Evolutionary conservation across 2,113 vertebrate species (phyloP).

Genomic region (Erinaceus europaeus): DNA sequence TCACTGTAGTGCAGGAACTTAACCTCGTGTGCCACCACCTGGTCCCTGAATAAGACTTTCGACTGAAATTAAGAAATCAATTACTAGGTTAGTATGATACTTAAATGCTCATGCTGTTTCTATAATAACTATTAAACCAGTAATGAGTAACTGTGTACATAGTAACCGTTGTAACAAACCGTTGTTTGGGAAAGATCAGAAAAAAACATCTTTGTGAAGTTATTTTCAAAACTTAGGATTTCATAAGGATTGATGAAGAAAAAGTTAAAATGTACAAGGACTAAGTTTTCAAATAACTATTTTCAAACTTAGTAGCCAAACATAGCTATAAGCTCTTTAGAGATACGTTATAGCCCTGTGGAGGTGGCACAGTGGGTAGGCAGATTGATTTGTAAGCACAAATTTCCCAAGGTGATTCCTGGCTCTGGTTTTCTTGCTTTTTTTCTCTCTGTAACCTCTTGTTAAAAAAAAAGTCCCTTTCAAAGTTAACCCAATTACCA

Average conservation of each 20-base stretch:
- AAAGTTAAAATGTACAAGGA: neutral
- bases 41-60: constrained; percentile 5
- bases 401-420: no score
- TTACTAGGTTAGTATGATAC: neutral
- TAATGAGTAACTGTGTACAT: neutral
- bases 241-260: constrained; percentile 4
- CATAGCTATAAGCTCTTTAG: constrained; percentile 12
- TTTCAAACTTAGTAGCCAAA: constrained; percentile 14
- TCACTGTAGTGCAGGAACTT: no score
- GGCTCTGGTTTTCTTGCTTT: no score
- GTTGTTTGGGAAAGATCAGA: neutral
- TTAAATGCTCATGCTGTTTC: neutral
- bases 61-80: neutral
- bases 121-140: neutral
- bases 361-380: no score
- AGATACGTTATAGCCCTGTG: no score
- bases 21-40: no score
- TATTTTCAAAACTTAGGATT: constrained; percentile 32
- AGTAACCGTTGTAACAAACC: neutral
- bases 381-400: no score
- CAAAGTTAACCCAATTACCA: no score
- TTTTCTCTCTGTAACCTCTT: no score
- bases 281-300: neutral
- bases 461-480: no score
- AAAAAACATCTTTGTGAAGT: constrained; percentile 13